Evolutionary conservation across 1,140 invertebrate species (phyloP), one percentile per base, ranked within the genome.

Genomic region (Sweltsa coloradensis): DNA sequence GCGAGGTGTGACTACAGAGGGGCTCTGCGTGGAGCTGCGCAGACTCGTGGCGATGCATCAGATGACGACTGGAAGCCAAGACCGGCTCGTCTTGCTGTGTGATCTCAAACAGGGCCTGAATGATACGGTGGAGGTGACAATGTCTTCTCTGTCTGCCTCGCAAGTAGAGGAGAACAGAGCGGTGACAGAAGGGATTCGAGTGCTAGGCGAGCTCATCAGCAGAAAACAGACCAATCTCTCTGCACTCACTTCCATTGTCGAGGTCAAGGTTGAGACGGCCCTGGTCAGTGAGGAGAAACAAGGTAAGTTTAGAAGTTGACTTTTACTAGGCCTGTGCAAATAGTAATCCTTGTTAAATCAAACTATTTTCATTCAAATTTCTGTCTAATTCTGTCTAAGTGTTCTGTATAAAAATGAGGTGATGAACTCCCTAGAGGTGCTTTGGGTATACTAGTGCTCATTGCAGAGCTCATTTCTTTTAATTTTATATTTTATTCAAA

Each of bases 91-190:
- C 14, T 61, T 92, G 5, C 71, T 89, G 0, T 92, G 89, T 60
- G 86, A 86, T 58, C 68, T 91, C 5, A 85, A 88, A 52, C 70
- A 71, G 0, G 78, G 79, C 18, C 80, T 80, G 41, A 83, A 85
- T 55, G 85, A 90, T 57, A 84, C 84, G 2, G 71, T 93, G 34
- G 87, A 90, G 67, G 79, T 93, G n/a, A 88, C 87, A 13, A 69
- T 91, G 69, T 74, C 63, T 49, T 67, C 25, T 52, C 53, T 34
- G 39, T 41, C 39, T 54, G 55, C 14, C 46, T 57, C 13, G 53
- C 57, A 42, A 43, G 55, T 29, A 31, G 58, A 60, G 18, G 72
- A 72, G 21, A 66, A 66, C 29, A 68, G 72, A 13, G 73, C 76
- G 13, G 71, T 82, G 2, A 68, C 75, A 0, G 74, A 75, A 40